phyloP scores from a whole-genome alignment of 2,113 vertebrate species.

The Furnarius figulus region DNA sequence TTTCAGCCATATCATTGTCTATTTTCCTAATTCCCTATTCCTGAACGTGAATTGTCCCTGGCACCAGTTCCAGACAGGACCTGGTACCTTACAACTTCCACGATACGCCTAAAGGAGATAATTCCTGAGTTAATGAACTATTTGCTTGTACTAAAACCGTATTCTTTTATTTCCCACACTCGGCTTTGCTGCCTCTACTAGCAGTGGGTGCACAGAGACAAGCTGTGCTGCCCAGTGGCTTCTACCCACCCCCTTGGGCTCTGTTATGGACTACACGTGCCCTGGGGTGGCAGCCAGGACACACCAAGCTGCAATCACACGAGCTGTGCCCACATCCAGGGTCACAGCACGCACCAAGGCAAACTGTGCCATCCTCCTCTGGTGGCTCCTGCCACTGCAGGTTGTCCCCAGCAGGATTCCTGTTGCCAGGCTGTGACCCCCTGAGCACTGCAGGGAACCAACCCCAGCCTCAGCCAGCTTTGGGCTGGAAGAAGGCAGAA shows the following conservation, averaged over 20 bases:
- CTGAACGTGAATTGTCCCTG: no score
- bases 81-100: no score
- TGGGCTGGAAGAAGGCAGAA: background rate
- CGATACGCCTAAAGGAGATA: no score
- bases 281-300: background rate
- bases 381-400: fast-evolving
- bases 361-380: background rate
- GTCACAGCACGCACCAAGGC: fast-evolving
- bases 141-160: no score
- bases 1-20: no score
- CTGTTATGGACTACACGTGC: fast-evolving
- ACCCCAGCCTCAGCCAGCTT: background rate
- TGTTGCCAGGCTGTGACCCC: fast-evolving
- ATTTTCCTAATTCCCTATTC: no score
- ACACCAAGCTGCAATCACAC: background rate
- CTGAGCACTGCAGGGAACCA: background rate
- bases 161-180: no score
- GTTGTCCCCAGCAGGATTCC: background rate
- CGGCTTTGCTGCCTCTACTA: background rate
- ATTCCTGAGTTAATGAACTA: no score
- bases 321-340: fast-evolving
- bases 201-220: fast-evolving
- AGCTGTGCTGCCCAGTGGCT: background rate
- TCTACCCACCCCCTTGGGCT: fast-evolving
- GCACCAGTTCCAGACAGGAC: no score